Base-by-base conservation (phyloP, 2,888 invertebrate species). In the Mesorhabditis belari region DNA sequence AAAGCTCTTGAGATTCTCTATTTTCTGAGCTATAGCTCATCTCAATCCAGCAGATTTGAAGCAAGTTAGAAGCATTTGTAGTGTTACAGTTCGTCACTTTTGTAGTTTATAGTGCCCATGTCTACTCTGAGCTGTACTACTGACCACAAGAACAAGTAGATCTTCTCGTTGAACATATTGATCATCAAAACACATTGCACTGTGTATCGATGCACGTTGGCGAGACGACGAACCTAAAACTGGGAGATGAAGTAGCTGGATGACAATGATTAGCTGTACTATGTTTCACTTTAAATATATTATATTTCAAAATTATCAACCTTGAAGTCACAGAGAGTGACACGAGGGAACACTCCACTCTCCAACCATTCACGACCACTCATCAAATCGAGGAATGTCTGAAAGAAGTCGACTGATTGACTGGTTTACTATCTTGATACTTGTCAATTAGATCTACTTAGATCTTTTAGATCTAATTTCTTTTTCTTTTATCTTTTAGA, bases 201-300 rank as follows among this genome's bases (percentile, higher is more conserved):
- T 2, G 80, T 79, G 69, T 79, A 77, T 50, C 77, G 66, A 57
- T 80, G 78, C 44, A 80, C 69, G 61, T 80, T 80, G 61, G 77
- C 80, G 59, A 84, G 74, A 62, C 82, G 82, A 19, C 84, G 69
- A 25, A 83, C n/a, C n/a, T n/a, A n/a, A n/a, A n/a, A n/a, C n/a
- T n/a, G n/a, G n/a, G n/a, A n/a, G n/a, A 75, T 26, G 61, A 58
- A 55, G 79, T 77, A 60, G 80, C 79, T 56, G 75, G 71, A 54
- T 66, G 52, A 6, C 67, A 65, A 21, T 64, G 35, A 19, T 57
- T 28, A 17, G 51, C 19, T n/a, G 57, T 28, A 21, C 29, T 29
- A 24, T 4, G 25, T n/a, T n/a, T n/a, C n/a, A n/a, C n/a, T n/a
- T n/a, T n/a, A n/a, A n/a, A 3, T 26, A 61, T 17, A 17, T 5